These are phyloP conservation scores for Paramisgurnus dabryanus DNA, from an alignment of 2,113 vertebrate species.

Conservation along the genomic window DNA sequence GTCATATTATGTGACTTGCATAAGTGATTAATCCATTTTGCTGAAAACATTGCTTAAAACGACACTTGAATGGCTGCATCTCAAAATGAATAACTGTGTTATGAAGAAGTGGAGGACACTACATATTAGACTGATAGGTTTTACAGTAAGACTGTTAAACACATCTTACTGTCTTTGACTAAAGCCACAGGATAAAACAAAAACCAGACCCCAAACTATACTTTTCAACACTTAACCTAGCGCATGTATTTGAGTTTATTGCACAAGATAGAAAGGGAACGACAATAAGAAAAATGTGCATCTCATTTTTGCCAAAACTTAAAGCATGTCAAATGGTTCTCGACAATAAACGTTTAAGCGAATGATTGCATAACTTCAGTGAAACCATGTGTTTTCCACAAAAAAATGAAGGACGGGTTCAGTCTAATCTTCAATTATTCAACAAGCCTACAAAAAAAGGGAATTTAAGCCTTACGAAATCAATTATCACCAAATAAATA, in stretches of 20 bases:
- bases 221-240: background rate
- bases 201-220: background rate
- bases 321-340: slow-evolving; percentile 48
- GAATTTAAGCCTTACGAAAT: background rate
- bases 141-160: background rate
- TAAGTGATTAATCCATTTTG: no score
- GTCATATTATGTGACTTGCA: no score
- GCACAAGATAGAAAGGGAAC: slow-evolving; percentile 55
- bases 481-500: slow-evolving; percentile 23
- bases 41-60: no score
- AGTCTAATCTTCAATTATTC: slow-evolving; percentile 28
- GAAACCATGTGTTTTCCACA: slow-evolving; percentile 66
- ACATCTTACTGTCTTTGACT: background rate
- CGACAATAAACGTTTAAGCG: slow-evolving; percentile 20
- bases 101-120: no score
- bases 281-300: slow-evolving; percentile 47
- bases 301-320: slow-evolving; percentile 37
- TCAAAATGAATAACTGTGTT: no score
- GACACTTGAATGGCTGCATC: no score
- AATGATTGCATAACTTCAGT: slow-evolving; percentile 57
- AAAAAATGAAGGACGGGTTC: slow-evolving; percentile 43
- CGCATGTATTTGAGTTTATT: slow-evolving; percentile 40
- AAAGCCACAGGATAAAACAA: background rate
- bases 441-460: background rate
- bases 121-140: background rate